Evolutionary conservation across 2,113 vertebrate genomes (phyloP), one percentile per base, ranked within the genome.

Genomic region (Notiomystis cincta): DNA sequence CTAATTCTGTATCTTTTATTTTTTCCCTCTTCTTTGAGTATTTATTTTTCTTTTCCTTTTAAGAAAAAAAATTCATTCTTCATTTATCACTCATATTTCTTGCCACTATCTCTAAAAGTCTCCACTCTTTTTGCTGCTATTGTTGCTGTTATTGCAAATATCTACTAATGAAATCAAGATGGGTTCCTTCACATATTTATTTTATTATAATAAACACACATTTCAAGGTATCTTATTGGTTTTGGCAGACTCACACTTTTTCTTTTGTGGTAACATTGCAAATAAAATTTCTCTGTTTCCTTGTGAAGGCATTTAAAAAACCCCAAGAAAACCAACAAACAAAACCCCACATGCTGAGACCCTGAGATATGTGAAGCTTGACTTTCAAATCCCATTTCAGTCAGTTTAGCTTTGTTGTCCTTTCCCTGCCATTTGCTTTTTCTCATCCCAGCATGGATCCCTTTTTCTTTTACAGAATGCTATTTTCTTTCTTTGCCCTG

Each of bases 321-420:
- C 4, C 30, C 4, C 30, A 19, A 42, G 31, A 16, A 6, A 5
- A 0, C 7, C 14, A 58, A 28, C 7, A 45, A 66, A 45, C 23
- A 60, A 44, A 38, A 44, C 1, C 5, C 13, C 12, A 62, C 38
- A 69, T 44, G 13, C 51, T 90, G 66, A 85, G 54, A 87, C 37
- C 22, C 35, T 69, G 40, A 58, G 48, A 44, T 53, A 28, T 42
- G n/a, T 84, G 38, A 94, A 82, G 6, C 30, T 71, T 78, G 24
- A 10, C 25, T 72, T 93, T 88, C 35, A 91, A 78, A 71, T 66
- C 6, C 6, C 6, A 20, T 28, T 81, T 71, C 47, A 91, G 35
- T 44, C 28, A 69, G 9, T 71, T 86, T n/a, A 91, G 10, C 18
- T 77, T 77, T 61, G 31, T 65, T 79, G 66, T 61, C n/a, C 11